A percentile compares a stretch with the other conserved stretches of the same genome.
phyloP scores from a whole-genome alignment of 2,888 invertebrate genomes.

The Zeuzera pyrina region DNA sequence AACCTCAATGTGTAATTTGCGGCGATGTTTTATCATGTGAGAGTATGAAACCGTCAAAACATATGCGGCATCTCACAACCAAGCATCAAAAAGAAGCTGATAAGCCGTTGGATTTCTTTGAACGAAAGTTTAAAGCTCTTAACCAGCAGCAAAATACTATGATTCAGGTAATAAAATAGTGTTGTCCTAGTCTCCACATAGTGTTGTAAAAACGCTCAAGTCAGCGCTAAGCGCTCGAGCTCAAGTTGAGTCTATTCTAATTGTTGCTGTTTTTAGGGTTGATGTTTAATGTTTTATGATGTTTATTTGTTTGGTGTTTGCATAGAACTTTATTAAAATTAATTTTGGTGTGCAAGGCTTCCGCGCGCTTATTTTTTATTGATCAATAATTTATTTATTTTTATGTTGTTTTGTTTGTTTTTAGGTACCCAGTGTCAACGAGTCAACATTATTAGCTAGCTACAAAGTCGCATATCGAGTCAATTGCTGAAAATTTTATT shows the following conservation, averaged over 20 bases:
- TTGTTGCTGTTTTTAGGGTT: slow-evolving; percentile 3
- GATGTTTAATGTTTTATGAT: neutral
- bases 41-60: slow-evolving; percentile 9
- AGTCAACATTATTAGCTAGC: slow-evolving; percentile 17
- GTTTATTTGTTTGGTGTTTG: neutral
- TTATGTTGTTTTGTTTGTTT: slow-evolving; percentile 4
- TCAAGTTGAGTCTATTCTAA: slow-evolving; percentile 2
- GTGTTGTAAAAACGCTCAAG: slow-evolving; percentile 6
- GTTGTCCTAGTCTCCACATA: slow-evolving; percentile 2
- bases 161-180: neutral
- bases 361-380: neutral
- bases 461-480: slow-evolving; percentile 17
- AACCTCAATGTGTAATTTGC: slow-evolving; percentile 14
- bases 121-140: slow-evolving; percentile 12
- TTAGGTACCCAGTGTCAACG: slow-evolving; percentile 14
- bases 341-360: neutral
- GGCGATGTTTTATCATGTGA: slow-evolving; percentile 7
- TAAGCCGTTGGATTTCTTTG: slow-evolving; percentile 11
- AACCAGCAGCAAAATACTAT: slow-evolving; percentile 4
- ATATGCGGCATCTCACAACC: slow-evolving; percentile 8
- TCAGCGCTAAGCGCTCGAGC: slow-evolving; percentile 1
- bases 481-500: slow-evolving; percentile 21
- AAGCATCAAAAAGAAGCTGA: slow-evolving; percentile 13
- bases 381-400: slow-evolving; percentile 3
- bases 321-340: neutral